Evolutionary conservation across 2,888 invertebrate genomes (phyloP), one percentile per base, ranked within the genome.

Genomic region (Blastobasis lacticolella): DNA sequence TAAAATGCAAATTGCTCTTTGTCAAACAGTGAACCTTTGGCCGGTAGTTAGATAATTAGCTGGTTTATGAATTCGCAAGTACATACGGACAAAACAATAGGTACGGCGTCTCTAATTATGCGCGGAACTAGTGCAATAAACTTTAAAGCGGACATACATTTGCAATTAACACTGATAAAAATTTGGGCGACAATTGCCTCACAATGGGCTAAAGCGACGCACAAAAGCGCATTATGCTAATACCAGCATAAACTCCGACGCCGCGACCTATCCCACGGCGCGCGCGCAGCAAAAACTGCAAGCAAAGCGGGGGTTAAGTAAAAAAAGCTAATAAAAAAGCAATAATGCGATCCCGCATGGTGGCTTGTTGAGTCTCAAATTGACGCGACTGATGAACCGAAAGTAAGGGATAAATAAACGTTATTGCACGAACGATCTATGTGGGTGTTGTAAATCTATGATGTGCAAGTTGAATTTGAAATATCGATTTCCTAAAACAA

Each of bases 301-400:
- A 75, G 64, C 71, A 63, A 71, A 74, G 74, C 78, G 71, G 73
- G 81, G 79, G 78, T 77, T 77, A 70, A 64, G 67, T 74, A 76
- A 79, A 23, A 78, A 82, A 81, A 72, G 74, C 79, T 79, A 88
- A 88, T 88, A 88, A 88, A 88, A 88, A 88, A 88, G 86, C 84
- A 86, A 88, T 87, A 88, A 87, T 75, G 78, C 73, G 73, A 84
- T 85, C 88, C 88, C 88, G 88, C 88, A 88, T 88, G 84, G 70
- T 76, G 73, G 81, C 81, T 86, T 70, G 87, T 85, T 87, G 78
- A 79, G 76, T 69, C 69, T 66, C 71, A 80, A 81, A 86, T 85
- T 86, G 84, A 88, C 77, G 81, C 67, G 78, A 65, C 81, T 78
- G 83, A 87, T 87, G 74, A 84, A 80, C 77, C 79, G 75, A 73